Percentiles rank a stretch among this genome's conserved stretches.
Evolutionary conservation across 1,140 invertebrate genomes (phyloP).

Genomic region (Microplitis mediator): DNA sequence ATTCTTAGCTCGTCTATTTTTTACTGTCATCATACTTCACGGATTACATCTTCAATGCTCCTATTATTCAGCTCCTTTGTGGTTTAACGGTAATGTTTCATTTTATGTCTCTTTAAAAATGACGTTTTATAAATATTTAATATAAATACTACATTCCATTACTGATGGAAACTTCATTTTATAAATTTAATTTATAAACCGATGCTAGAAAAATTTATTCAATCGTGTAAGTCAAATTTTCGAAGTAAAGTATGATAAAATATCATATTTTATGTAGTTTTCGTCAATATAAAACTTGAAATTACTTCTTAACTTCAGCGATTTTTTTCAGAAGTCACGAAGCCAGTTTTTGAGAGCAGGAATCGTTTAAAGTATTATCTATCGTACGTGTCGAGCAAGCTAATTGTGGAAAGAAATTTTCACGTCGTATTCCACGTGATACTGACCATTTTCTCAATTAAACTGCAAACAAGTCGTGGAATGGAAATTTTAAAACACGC

Average conservation of each 20-base stretch:
- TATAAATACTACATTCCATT: too few species aligned
- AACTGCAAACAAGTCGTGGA: background rate
- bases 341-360: slow-evolving; percentile 27
- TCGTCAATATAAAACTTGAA: slow-evolving; percentile 15
- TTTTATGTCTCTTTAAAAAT: too few species aligned
- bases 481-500: background rate
- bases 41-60: background rate
- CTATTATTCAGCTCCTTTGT: too few species aligned
- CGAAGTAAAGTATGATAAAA: background rate
- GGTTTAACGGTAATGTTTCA: too few species aligned
- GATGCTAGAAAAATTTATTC: too few species aligned
- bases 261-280: background rate
- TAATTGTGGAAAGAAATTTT: slow-evolving; percentile 25
- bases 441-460: slow-evolving; percentile 5
- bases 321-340: slow-evolving; percentile 1
- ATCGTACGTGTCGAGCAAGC: slow-evolving; percentile 37
- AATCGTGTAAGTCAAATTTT: too few species aligned
- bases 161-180: too few species aligned
- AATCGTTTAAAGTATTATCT: slow-evolving; percentile 50
- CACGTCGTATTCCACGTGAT: slow-evolving; percentile 6
- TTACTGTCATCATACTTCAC: background rate
- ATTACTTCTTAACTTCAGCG: slow-evolving; percentile 7
- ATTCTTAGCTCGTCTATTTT: background rate
- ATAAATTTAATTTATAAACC: background rate
- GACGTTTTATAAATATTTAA: too few species aligned